These are phyloP conservation scores for Galbula dea DNA, from an alignment of 2,113 vertebrate species.

Conservation along the genomic window DNA sequence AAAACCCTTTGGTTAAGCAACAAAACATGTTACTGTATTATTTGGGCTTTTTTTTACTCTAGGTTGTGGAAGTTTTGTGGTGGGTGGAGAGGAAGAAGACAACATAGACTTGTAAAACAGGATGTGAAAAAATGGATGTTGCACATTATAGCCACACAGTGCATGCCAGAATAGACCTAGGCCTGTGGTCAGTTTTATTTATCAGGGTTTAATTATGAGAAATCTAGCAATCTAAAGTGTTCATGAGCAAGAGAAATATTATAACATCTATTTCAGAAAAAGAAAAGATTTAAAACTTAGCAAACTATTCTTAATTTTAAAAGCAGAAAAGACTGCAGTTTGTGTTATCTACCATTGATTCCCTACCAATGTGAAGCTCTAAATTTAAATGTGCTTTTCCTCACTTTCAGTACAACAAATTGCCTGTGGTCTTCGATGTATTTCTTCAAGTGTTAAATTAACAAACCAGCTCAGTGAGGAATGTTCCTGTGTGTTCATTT, in stretches of 20 bases:
- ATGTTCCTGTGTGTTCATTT: neutral
- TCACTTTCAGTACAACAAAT: neutral
- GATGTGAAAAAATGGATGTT: neutral
- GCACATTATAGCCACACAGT: neutral
- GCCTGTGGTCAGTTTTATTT: neutral
- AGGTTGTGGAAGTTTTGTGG: neutral
- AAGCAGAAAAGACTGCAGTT: neutral
- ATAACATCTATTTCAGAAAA: neutral
- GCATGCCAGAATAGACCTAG: neutral
- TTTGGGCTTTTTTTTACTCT: neutral
- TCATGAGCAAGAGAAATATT: neutral
- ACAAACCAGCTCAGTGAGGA: neutral
- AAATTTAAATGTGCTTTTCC: neutral
- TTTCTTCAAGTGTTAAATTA: conserved; percentile 43
- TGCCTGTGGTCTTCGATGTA: neutral
- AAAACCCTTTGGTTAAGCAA: neutral
- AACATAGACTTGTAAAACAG: neutral
- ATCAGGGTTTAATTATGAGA: neutral
- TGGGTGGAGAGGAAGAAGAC: neutral
- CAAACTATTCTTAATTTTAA: neutral
- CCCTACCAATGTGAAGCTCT: neutral
- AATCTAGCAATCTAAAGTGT: neutral
- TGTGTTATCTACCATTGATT: neutral
- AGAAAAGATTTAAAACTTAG: neutral
- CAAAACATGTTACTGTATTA: neutral